These are phyloP conservation scores for Halcyon chelicuti DNA, from an alignment of 2,797 vertebrate species.

Conservation along the genomic window DNA sequence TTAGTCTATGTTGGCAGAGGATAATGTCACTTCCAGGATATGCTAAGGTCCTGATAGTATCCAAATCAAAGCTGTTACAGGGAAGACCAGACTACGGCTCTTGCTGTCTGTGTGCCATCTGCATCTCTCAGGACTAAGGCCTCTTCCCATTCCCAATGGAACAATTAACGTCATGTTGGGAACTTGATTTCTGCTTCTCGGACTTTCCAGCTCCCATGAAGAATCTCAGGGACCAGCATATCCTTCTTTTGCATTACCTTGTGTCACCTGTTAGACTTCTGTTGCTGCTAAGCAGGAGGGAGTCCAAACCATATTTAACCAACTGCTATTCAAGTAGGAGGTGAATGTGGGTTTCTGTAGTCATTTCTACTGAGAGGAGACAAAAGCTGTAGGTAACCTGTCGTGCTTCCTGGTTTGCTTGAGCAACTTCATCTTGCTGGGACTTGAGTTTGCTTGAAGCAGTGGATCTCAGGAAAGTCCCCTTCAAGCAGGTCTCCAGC, in stretches of 20 bases:
- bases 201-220: slow-evolving; percentile 65
- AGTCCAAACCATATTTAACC: not conserved
- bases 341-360: slow-evolving; percentile 5
- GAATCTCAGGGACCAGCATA: slow-evolving; percentile 85
- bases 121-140: slow-evolving; percentile 71
- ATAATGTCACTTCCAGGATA: slow-evolving; percentile 68
- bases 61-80: slow-evolving; percentile 32
- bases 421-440: not conserved
- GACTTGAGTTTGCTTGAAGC: not conserved
- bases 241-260: slow-evolving; percentile 83
- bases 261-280: slow-evolving; percentile 46
- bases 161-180: not conserved
- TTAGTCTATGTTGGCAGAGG: slow-evolving; percentile 61
- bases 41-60: slow-evolving; percentile 64
- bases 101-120: slow-evolving; percentile 52
- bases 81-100: slow-evolving; percentile 25
- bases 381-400: not conserved
- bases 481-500: slow-evolving; percentile 1
- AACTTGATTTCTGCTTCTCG: slow-evolving; percentile 58
- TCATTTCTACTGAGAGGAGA: not conserved
- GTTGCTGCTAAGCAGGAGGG: slow-evolving; percentile 42
- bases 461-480: not conserved
- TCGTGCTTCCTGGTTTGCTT: not conserved
- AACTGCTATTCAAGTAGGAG: not conserved
- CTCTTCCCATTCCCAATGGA: slow-evolving; percentile 51